Evolutionary conservation across 30 jellyfish, hydroid and myxozoan genomes (phyloP).

Genomic region (Sanderia malayensis): DNA sequence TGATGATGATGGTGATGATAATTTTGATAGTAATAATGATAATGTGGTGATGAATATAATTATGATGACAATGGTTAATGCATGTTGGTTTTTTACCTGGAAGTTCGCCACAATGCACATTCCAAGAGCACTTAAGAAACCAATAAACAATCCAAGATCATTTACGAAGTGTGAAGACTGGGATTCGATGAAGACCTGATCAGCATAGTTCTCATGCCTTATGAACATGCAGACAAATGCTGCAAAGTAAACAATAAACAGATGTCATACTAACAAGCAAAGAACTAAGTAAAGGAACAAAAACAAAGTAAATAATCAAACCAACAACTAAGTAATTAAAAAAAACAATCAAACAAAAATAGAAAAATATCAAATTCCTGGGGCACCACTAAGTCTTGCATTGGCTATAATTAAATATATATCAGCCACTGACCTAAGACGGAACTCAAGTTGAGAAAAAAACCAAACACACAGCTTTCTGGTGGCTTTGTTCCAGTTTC

Average conservation of each 20-base stretch:
- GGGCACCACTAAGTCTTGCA: neutral
- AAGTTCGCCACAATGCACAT: constrained; percentile 87
- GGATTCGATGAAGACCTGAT: constrained; percentile 23
- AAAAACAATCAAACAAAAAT: too few relatives aligned
- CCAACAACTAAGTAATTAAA: too few relatives aligned
- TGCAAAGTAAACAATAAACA: neutral
- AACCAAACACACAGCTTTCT: constrained; percentile 94
- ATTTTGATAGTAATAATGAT: too few relatives aligned
- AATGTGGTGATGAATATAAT: too few relatives aligned
- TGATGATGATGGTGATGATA: too few relatives aligned
- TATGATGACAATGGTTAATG: too few relatives aligned
- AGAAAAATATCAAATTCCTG: neutral
- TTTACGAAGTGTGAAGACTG: constrained; percentile 37
- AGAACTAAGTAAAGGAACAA: too few relatives aligned
- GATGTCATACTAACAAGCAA: too few relatives aligned
- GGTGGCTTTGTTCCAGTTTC: constrained; percentile 93
- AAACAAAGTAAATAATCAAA: too few relatives aligned
- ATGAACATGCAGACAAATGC: constrained; percentile 72
- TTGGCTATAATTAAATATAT: too few relatives aligned
- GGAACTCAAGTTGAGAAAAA: constrained; percentile 65
- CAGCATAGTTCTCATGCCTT: constrained; percentile 69
- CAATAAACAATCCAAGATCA: constrained; percentile 69
- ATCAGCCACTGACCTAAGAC: constrained; percentile 46
- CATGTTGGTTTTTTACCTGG: constrained; percentile 85
- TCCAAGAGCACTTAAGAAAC: constrained; percentile 84